Conservation (phyloP, 2,113 vertebrate genomes). For the Tiliqua scincoides region DNA sequence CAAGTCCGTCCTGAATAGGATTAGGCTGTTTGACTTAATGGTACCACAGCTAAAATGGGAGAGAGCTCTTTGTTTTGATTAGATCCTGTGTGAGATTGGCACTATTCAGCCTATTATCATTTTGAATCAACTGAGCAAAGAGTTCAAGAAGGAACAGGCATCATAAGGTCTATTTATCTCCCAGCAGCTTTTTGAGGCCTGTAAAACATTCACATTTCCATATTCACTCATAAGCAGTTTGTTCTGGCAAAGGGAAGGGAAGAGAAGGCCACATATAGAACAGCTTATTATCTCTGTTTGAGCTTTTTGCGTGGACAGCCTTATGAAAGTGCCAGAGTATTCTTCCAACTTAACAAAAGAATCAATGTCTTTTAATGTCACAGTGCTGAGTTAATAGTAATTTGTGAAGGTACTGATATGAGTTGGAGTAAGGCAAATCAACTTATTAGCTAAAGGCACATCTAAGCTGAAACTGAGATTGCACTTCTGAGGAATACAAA, state of each 20-base stretch:
- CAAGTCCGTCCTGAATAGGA: no score
- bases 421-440: not conserved
- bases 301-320: not conserved
- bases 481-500: slow-evolving; percentile 50
- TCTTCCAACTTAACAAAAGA: no score
- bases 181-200: not conserved
- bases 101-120: not conserved
- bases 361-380: no score
- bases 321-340: not conserved
- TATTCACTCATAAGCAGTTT: not conserved
- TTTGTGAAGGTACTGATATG: not conserved
- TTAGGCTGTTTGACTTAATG: not conserved
- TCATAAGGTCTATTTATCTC: no score
- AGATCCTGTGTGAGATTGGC: not conserved
- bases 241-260: not conserved
- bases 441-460: slow-evolving; percentile 14
- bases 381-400: no score
- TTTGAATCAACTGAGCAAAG: not conserved
- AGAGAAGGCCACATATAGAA: not conserved
- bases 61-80: not conserved
- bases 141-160: not conserved
- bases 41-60: not conserved
- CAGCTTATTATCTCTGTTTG: not conserved
- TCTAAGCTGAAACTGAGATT: slow-evolving; percentile 25
- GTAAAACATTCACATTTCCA: not conserved